Conservation (phyloP, 2,797 vertebrate genomes). For the Tapirus indicus region DNA sequence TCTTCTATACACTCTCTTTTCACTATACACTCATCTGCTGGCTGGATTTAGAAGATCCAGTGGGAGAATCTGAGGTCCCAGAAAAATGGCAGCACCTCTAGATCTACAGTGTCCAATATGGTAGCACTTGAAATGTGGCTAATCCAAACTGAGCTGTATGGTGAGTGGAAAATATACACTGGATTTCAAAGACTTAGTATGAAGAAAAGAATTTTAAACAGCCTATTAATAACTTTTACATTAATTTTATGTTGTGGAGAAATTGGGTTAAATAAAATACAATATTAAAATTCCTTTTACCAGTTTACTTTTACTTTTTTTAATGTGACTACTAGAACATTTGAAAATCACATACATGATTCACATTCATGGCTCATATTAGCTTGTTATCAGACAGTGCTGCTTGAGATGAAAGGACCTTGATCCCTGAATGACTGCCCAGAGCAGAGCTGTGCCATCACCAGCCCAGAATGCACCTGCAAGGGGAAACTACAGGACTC, state of each 20-base stretch:
- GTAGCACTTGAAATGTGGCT: neutral
- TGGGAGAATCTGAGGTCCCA: neutral
- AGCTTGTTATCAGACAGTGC: neutral
- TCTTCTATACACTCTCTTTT: neutral
- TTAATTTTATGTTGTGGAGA: neutral
- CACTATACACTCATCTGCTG: neutral
- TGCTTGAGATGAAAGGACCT: neutral
- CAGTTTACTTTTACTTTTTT: neutral
- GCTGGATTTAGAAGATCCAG: neutral
- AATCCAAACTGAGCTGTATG: neutral
- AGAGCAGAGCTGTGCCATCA: neutral
- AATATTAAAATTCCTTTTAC: slow-evolving; percentile 24
- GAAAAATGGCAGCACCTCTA: slow-evolving; percentile 1
- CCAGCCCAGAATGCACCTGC: neutral
- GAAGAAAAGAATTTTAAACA: neutral
- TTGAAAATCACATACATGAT: neutral
- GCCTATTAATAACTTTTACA: neutral
- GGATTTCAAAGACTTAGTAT: neutral
- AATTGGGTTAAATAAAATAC: slow-evolving; percentile 5
- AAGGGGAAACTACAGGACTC: neutral
- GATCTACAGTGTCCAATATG: neutral
- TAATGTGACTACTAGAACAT: neutral
- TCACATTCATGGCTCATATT: neutral
- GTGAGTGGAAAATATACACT: neutral
- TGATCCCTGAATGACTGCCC: neutral